phyloP scores from a whole-genome alignment of 2,797 vertebrate species.

The Mastacembelus armatus region DNA sequence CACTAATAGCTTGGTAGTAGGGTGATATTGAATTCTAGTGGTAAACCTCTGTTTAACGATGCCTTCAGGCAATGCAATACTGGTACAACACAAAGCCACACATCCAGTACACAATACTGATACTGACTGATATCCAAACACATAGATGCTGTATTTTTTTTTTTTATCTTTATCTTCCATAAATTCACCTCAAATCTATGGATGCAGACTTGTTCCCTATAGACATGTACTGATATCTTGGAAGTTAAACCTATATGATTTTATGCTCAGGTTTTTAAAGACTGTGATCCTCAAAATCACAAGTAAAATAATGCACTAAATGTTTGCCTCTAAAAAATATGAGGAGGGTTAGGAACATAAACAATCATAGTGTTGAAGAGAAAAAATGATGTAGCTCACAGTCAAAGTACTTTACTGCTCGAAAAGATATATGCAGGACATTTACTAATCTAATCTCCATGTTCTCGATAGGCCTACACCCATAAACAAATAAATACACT shows the following conservation, averaged over 20 bases:
- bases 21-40: constrained; percentile 17
- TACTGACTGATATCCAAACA: not conserved
- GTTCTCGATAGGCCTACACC: not conserved
- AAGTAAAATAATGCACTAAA: not conserved
- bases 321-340: not conserved
- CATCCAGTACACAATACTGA: not conserved
- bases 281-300: not conserved
- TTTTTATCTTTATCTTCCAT: no score
- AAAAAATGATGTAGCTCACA: no score
- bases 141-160: not conserved
- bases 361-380: no score
- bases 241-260: not conserved
- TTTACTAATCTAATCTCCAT: constrained; percentile 8
- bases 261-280: not conserved
- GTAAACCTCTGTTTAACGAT: constrained; percentile 21
- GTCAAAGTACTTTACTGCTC: no score
- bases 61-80: constrained; percentile 13
- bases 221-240: no score
- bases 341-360: no score
- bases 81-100: not conserved
- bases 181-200: not conserved
- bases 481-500: constrained; percentile 31
- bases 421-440: not conserved
- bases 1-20: not conserved
- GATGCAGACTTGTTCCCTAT: no score